phyloP scores from a whole-genome alignment of 1,140 invertebrate genomes.

The Nylanderia fulva region DNA sequence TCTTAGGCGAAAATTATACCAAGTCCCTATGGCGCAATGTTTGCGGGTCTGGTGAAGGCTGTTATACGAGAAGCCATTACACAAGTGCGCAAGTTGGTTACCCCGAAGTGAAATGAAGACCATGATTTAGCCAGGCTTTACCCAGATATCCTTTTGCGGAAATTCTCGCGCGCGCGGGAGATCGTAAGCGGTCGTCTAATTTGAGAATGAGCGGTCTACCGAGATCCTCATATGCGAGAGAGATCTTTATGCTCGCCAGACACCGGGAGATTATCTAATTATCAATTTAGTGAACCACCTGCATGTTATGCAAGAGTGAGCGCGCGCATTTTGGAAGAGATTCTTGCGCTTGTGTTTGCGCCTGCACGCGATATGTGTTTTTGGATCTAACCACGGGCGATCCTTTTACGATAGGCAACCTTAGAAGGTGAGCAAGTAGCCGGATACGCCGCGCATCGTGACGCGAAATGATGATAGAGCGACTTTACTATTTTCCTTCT shows the following conservation, averaged over 20 bases:
- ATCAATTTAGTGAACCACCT: conserved; percentile 27
- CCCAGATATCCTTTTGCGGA: conserved; percentile 1
- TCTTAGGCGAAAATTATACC: conserved; percentile 36
- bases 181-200: conserved; percentile 38
- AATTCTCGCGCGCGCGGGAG: conserved; percentile 2
- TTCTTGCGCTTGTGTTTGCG: too few species aligned
- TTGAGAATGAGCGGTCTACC: conserved; percentile 47
- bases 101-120: conserved; percentile 49
- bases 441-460: not conserved
- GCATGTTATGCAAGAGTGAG: not conserved
- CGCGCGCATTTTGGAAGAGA: not conserved
- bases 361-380: not conserved
- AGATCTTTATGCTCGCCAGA: conserved; percentile 45
- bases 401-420: not conserved
- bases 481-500: conserved; percentile 44
- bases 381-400: not conserved
- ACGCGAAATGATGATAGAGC: conserved; percentile 31
- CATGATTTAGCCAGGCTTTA: conserved; percentile 36
- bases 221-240: not conserved
- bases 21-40: conserved; percentile 2
- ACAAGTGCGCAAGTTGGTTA: conserved; percentile 20
- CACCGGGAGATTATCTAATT: conserved; percentile 49
- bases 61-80: conserved; percentile 39
- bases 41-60: not conserved
- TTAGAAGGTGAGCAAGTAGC: not conserved